Conservation (phyloP, 2,888 invertebrate genomes). For the Leptopilina syphax region DNA sequence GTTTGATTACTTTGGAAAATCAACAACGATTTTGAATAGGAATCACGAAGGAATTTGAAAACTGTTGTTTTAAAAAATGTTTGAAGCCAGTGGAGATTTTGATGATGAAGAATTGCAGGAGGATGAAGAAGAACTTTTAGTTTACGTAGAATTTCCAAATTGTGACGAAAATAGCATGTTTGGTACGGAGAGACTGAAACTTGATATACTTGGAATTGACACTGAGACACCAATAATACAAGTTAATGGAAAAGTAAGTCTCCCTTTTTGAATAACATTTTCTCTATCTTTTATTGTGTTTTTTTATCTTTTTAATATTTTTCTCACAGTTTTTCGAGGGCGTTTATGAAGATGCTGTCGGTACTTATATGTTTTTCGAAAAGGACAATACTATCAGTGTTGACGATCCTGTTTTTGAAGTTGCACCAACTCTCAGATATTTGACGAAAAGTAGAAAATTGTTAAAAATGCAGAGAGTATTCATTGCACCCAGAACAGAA, state of each 20-base stretch:
- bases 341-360: constrained; percentile 83
- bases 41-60: no score
- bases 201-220: constrained; percentile 81
- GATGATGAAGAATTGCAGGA: constrained; percentile 70
- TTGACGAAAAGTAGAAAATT: constrained; percentile 83
- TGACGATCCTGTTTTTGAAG: constrained; percentile 77
- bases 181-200: constrained; percentile 78
- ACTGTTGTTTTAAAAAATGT: background rate
- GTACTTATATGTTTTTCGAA: constrained; percentile 87
- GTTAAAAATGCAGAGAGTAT: constrained; percentile 83
- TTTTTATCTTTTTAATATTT: background rate
- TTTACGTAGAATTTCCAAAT: constrained; percentile 81
- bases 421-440: constrained; percentile 81
- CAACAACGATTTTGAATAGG: no score
- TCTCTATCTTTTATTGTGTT: background rate
- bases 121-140: constrained; percentile 80
- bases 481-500: constrained; percentile 78
- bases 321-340: constrained; percentile 78
- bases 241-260: constrained; percentile 82
- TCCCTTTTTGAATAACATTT: constrained; percentile 39
- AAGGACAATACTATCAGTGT: constrained; percentile 78
- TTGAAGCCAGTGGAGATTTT: background rate
- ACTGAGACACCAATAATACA: constrained; percentile 82
- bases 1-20: background rate
- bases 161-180: constrained; percentile 76